A percentile compares a stretch with the other conserved stretches of the same genome.
These are phyloP conservation scores for Trinectes maculatus DNA, from an alignment of 2,113 vertebrate species.

Conservation along the genomic window DNA sequence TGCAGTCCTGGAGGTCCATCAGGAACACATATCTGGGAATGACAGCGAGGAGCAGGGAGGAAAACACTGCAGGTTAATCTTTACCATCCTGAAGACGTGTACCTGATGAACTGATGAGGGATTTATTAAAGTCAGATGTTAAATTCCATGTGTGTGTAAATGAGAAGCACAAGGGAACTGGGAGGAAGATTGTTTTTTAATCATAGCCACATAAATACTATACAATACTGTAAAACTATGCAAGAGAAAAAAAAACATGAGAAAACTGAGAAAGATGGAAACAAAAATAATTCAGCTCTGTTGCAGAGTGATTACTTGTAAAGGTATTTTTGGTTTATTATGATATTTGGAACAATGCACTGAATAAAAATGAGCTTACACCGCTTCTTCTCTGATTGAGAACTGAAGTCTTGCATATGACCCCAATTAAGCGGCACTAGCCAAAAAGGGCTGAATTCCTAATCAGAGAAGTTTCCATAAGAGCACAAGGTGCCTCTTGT, in stretches of 20 bases:
- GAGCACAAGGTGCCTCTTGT: constrained; percentile 75
- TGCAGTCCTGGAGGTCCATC: constrained; percentile 95
- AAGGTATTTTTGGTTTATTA: constrained; percentile 30
- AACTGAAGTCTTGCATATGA: constrained; percentile 59
- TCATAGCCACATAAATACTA: no score
- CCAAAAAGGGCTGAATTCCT: constrained; percentile 51
- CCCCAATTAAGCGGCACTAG: constrained; percentile 56
- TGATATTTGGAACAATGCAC: constrained; percentile 49
- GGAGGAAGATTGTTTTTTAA: no score
- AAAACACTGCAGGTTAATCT: constrained; percentile 46
- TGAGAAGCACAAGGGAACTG: constrained; percentile 1
- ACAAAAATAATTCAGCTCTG: constrained; percentile 1
- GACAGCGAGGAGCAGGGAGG: constrained; percentile 39
- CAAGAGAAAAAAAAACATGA: background rate
- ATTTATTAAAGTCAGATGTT: constrained; percentile 61
- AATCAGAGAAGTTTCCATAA: constrained; percentile 71
- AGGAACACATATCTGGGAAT: constrained; percentile 91
- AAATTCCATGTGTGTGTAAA: constrained; percentile 6
- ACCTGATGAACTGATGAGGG: constrained; percentile 25
- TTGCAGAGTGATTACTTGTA: constrained; percentile 31
- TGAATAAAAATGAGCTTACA: constrained; percentile 37
- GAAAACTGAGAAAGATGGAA: background rate
- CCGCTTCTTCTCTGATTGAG: constrained; percentile 57
- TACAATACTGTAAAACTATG: no score
- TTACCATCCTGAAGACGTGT: constrained; percentile 33